These are phyloP conservation scores for Uloborus plumipes DNA, from an alignment of 2,888 invertebrate species.

Conservation along the genomic window DNA sequence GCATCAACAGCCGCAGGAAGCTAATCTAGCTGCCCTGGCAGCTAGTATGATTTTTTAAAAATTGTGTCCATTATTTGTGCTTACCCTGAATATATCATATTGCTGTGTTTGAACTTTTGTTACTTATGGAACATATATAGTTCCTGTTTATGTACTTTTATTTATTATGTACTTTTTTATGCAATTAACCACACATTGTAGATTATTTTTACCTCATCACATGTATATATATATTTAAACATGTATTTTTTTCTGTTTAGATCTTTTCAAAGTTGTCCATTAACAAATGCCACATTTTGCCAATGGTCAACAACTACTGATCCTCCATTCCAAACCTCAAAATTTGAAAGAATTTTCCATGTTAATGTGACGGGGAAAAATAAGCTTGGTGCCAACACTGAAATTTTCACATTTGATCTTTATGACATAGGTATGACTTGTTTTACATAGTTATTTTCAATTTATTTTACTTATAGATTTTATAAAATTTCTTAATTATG, in stretches of 20 bases:
- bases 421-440: slow-evolving; percentile 36
- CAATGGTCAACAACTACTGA: slow-evolving; percentile 54
- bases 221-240: no score
- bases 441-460: not conserved
- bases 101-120: no score
- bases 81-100: no score
- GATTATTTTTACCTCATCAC: no score
- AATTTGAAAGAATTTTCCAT: slow-evolving; percentile 17
- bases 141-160: no score
- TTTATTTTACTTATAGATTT: not conserved
- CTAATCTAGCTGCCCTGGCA: no score
- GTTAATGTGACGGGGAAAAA: slow-evolving; percentile 53
- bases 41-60: no score
- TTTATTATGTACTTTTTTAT: no score
- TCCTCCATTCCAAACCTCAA: slow-evolving; percentile 44
- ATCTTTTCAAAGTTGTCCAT: slow-evolving; percentile 22
- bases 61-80: no score
- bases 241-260: slow-evolving; percentile 1
- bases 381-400: slow-evolving; percentile 35
- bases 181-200: no score
- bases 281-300: slow-evolving; percentile 38
- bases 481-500: not conserved
- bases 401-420: slow-evolving; percentile 34
- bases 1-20: no score
- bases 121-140: no score